Conservation (phyloP, 2,888 invertebrate genomes). For the Helleia helle region DNA sequence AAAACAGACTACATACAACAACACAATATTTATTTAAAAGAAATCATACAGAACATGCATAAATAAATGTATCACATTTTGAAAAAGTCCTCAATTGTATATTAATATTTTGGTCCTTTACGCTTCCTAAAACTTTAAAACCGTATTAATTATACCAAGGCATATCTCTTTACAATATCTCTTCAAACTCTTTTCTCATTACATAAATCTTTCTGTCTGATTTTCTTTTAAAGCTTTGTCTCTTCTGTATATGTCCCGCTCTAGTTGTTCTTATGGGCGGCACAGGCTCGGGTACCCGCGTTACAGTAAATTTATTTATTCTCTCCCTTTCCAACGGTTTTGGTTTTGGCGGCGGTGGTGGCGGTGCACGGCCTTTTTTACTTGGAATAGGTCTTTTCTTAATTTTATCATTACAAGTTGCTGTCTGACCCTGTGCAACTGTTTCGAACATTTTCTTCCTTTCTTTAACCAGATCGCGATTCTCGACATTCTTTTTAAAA, state of each 20-base stretch:
- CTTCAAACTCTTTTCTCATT: conserved; percentile 60
- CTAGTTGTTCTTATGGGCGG: conserved; percentile 41
- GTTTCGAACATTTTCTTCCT: conserved; percentile 51
- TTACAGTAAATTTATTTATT: conserved; percentile 54
- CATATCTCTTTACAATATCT: conserved; percentile 35
- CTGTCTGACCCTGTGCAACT: conserved; percentile 26
- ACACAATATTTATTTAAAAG: not conserved
- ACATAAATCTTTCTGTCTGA: conserved; percentile 45
- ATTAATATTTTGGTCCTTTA: too few relatives aligned
- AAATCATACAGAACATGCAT: conserved; percentile 6
- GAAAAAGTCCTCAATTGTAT: too few relatives aligned
- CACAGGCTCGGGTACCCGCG: conserved; percentile 34
- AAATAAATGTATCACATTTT: conserved; percentile 1
- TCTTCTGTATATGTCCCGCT: conserved; percentile 41
- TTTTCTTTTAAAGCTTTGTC: conserved; percentile 44
- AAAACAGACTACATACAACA: conserved; percentile 1
- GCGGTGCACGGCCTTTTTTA: conserved; percentile 24
- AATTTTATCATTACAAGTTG: conserved; percentile 26
- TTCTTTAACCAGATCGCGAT: conserved; percentile 37
- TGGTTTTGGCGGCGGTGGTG: conserved; percentile 30
- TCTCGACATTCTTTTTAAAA: conserved; percentile 15
- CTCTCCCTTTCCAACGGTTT: conserved; percentile 58
- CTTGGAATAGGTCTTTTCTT: conserved; percentile 33
- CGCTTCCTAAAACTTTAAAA: too few relatives aligned
- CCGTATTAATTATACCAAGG: too few relatives aligned